A percentile compares a stretch with the other conserved stretches of the same genome.
These are phyloP conservation scores for Papilio dardanus DNA, from an alignment of 1,140 invertebrate genomes.

Conservation along the genomic window DNA sequence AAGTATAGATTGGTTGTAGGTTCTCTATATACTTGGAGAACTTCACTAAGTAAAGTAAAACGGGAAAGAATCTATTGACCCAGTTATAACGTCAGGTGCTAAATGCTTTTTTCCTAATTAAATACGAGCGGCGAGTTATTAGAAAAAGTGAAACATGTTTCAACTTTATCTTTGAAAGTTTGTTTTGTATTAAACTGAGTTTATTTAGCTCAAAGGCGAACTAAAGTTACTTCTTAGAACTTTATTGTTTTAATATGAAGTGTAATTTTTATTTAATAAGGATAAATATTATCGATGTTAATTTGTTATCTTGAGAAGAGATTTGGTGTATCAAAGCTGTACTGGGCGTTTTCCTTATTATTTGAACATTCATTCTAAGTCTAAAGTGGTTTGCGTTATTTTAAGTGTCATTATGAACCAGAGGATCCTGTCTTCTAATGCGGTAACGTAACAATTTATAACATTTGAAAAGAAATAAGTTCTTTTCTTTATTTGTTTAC, in stretches of 20 bases:
- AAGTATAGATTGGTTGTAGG: no score
- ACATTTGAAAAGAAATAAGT: no score
- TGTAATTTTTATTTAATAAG: background rate
- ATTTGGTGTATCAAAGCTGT: no score
- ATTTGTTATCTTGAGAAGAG: no score
- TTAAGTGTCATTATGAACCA: no score
- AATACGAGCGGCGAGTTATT: constrained; percentile 45
- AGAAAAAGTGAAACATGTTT: constrained; percentile 39
- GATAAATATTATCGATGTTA: background rate
- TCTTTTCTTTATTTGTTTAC: no score
- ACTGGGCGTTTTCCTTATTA: no score
- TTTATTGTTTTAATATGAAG: background rate
- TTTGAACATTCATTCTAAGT: no score
- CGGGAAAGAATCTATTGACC: constrained; percentile 47
- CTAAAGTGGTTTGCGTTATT: no score
- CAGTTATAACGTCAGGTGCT: constrained; percentile 46
- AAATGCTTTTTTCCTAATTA: constrained; percentile 49
- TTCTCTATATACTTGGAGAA: background rate
- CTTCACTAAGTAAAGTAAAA: constrained; percentile 18
- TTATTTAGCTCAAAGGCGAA: constrained; percentile 3
- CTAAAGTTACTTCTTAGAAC: background rate
- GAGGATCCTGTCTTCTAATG: no score
- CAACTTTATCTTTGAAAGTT: constrained; percentile 38
- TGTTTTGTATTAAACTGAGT: constrained; percentile 34
- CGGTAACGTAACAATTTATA: no score